phyloP scores from a whole-genome alignment of 1,140 invertebrate species.

The Acromyrmex echinatior region DNA sequence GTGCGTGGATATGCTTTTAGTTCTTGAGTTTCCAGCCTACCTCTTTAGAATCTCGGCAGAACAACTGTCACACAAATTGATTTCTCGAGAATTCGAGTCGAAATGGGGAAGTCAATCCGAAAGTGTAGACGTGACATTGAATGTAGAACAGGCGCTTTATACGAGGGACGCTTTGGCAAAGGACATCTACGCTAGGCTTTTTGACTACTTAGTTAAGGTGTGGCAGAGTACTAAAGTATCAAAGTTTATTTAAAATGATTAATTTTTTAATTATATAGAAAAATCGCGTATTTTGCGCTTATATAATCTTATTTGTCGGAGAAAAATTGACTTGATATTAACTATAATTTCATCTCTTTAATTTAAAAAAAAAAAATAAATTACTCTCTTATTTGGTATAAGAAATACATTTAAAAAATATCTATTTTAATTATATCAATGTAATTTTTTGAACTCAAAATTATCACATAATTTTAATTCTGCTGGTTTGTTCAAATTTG shows the following conservation, averaged over 20 bases:
- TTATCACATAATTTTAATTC: not conserved
- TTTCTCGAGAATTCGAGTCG: conserved; percentile 90
- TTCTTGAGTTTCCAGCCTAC: conserved; percentile 89
- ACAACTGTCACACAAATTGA: conserved; percentile 89
- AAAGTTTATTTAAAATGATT: not conserved
- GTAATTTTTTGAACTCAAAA: not conserved
- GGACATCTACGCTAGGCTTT: conserved; percentile 90
- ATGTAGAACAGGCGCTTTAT: conserved; percentile 90
- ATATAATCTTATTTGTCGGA: not conserved
- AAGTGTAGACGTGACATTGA: conserved; percentile 90
- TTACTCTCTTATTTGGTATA: not conserved
- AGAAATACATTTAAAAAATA: not conserved
- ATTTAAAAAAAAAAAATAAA: not conserved
- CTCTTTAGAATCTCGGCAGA: conserved; percentile 89
- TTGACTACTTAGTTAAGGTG: conserved; percentile 91
- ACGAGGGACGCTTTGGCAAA: conserved; percentile 91
- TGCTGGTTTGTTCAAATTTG: too few relatives aligned
- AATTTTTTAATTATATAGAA: not conserved
- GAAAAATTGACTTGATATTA: not conserved
- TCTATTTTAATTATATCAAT: not conserved
- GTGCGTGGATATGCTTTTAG: conserved; percentile 84
- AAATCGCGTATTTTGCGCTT: not conserved
- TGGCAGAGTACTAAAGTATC: conserved; percentile 38
- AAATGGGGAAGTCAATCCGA: conserved; percentile 92
- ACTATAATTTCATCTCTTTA: not conserved